These are phyloP conservation scores for Oligia fasciuncula DNA, from an alignment of 2,888 invertebrate genomes.

Conservation along the genomic window DNA sequence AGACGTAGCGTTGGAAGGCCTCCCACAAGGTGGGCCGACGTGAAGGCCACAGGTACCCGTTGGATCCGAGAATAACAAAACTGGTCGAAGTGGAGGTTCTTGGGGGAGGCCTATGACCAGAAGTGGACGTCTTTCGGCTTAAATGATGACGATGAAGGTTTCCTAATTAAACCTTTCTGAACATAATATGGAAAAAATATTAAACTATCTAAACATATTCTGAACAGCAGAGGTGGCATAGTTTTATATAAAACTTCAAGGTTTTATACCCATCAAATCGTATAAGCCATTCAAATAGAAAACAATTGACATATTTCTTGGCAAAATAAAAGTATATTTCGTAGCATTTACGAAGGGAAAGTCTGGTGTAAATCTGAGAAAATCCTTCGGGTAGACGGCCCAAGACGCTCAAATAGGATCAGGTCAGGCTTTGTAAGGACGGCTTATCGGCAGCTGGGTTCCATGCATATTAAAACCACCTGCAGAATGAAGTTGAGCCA, in stretches of 20 bases:
- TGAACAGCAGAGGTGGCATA: not conserved
- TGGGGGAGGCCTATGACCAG: no score
- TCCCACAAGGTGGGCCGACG: no score
- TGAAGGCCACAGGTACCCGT: no score
- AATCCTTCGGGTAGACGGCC: slow-evolving; percentile 71
- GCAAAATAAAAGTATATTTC: slow-evolving; percentile 41
- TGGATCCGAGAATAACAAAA: no score
- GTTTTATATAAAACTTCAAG: not conserved
- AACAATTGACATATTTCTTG: slow-evolving; percentile 1
- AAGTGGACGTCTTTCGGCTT: no score
- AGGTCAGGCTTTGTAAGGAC: slow-evolving; percentile 79
- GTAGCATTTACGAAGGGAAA: slow-evolving; percentile 63
- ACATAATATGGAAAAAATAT: no score
- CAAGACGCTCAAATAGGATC: slow-evolving; percentile 83
- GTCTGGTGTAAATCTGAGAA: slow-evolving; percentile 77
- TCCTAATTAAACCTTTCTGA: not conserved
- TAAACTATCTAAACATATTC: not conserved
- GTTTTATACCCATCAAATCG: no score
- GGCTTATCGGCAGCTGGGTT: slow-evolving; percentile 82
- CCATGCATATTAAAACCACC: slow-evolving; percentile 85
- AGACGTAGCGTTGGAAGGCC: no score
- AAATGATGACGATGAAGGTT: not conserved
- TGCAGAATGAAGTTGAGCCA: slow-evolving; percentile 70
- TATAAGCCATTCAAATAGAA: slow-evolving; percentile 9
- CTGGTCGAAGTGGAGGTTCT: no score